Conservation (phyloP, 1,140 invertebrate species). For the Oedothorax gibbosus region DNA sequence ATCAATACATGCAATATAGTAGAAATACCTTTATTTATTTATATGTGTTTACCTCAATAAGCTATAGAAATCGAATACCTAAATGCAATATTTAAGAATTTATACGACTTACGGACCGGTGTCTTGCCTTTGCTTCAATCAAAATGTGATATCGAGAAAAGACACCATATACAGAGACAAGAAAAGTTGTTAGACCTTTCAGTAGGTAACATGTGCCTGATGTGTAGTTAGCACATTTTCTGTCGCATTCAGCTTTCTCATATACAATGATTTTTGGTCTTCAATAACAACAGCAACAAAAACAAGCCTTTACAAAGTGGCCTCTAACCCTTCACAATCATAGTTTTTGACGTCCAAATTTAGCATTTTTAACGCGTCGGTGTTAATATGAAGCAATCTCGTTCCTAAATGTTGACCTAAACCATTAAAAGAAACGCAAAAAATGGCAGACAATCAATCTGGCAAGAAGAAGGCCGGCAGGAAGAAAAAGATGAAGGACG, state of each 20-base stretch:
- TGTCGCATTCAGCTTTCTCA: not conserved
- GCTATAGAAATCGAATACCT: not conserved
- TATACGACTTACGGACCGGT: not conserved
- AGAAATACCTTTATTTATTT: not conserved
- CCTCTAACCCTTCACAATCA: constrained; percentile 40
- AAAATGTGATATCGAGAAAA: constrained; percentile 22
- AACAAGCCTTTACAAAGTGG: constrained; percentile 43
- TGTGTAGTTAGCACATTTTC: constrained; percentile 33
- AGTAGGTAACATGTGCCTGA: constrained; percentile 36
- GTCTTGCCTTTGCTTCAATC: constrained; percentile 17
- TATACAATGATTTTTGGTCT: not conserved
- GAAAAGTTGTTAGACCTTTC: not conserved
- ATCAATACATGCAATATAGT: constrained; percentile 1
- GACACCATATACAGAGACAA: constrained; percentile 1
- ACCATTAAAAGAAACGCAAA: not conserved
- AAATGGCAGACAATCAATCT: constrained; percentile 53
- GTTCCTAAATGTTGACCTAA: constrained; percentile 31
- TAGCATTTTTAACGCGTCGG: constrained; percentile 13
- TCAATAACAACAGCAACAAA: not conserved
- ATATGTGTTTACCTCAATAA: not conserved
- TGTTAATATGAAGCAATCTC: constrained; percentile 13
- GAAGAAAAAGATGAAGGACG: constrained; percentile 37
- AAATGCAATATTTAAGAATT: constrained; percentile 26
- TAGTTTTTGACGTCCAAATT: constrained; percentile 42
- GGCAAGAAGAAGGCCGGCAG: constrained; percentile 23